Evolutionary conservation across 2,797 vertebrate genomes (phyloP).

Genomic region (Potorous gilbertii): DNA sequence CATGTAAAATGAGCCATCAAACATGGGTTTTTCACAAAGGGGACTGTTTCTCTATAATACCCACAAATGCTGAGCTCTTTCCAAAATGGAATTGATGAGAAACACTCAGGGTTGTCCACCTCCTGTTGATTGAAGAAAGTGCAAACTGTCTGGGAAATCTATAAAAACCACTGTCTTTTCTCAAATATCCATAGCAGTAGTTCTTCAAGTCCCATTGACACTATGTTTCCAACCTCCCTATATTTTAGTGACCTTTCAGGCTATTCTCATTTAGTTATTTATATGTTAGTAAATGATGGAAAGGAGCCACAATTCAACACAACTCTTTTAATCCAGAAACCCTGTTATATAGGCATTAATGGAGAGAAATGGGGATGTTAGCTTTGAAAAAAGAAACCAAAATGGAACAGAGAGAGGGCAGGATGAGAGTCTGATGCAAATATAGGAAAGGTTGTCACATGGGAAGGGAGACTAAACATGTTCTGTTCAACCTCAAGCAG

Average conservation of each 20-base stretch:
- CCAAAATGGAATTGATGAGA: background rate
- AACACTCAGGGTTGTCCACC: background rate
- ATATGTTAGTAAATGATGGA: background rate
- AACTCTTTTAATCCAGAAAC: too few relatives aligned
- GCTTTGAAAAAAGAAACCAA: background rate
- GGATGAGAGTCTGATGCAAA: background rate
- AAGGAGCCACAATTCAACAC: too few relatives aligned
- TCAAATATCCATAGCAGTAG: background rate
- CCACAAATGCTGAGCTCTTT: background rate
- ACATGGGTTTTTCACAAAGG: background rate
- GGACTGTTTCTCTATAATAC: background rate
- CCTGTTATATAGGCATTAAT: background rate
- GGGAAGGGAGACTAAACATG: background rate
- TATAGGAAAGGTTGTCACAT: background rate
- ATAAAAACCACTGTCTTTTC: background rate
- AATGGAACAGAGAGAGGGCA: background rate
- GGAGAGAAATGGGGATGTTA: background rate
- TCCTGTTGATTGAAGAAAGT: background rate
- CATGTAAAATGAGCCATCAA: background rate
- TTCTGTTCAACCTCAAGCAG: background rate
- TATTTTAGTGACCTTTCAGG: too few relatives aligned
- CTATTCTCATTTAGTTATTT: background rate
- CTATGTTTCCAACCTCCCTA: background rate
- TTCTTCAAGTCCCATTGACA: background rate
- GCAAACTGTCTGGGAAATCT: background rate